phyloP scores from a whole-genome alignment of 2,113 vertebrate species.

The Nannospalax galili region DNA sequence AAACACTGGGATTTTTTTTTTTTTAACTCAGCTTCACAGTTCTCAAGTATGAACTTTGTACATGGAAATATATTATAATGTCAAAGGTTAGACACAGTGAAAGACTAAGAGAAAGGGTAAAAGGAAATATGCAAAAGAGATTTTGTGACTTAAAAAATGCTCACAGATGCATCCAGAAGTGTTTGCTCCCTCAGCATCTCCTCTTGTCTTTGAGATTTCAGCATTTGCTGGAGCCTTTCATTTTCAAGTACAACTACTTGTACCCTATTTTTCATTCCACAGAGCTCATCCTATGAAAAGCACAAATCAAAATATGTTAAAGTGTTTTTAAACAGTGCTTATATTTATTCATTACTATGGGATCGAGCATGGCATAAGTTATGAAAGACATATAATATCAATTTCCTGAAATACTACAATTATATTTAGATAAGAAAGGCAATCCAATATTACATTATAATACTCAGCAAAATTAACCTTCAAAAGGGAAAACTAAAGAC shows the following conservation, averaged over 20 bases:
- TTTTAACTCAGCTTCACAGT: background rate
- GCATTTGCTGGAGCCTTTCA: constrained; percentile 89
- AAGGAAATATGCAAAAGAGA: background rate
- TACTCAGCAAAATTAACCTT: background rate
- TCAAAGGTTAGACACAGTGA: background rate
- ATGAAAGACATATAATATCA: background rate
- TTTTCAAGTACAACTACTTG: constrained; percentile 92
- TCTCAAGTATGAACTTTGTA: background rate
- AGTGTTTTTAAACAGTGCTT: background rate
- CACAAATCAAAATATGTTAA: constrained; percentile 45
- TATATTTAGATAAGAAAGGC: background rate
- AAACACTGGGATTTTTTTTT: background rate
- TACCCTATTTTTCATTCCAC: constrained; percentile 89
- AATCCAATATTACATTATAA: background rate
- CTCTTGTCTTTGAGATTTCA: constrained; percentile 87
- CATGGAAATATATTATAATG: background rate
- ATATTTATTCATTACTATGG: background rate
- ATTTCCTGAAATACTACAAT: background rate
- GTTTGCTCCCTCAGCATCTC: constrained; percentile 87
- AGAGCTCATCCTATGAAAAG: constrained; percentile 91
- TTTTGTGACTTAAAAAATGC: constrained; percentile 38
- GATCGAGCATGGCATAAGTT: background rate
- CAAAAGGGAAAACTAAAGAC: no score
- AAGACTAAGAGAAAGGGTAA: background rate
- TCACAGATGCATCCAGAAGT: constrained; percentile 85